Conservation (phyloP, 1,140 invertebrate genomes). For the Reticulitermes speratus region DNA sequence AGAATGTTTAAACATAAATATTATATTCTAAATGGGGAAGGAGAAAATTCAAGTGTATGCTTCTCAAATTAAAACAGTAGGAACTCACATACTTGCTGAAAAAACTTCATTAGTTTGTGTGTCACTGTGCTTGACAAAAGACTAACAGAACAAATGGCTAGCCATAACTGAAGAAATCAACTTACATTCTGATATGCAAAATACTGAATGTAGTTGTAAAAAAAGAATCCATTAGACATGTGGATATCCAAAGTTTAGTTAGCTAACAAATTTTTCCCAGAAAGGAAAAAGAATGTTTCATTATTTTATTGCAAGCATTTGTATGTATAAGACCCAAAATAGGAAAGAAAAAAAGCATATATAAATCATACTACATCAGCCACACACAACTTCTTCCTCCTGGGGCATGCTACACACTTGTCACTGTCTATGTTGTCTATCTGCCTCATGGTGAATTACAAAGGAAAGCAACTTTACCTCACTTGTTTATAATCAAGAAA, state of each 20-base stretch:
- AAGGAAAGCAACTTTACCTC: too few species aligned
- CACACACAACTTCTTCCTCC: too few species aligned
- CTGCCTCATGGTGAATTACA: not conserved
- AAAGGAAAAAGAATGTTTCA: not conserved
- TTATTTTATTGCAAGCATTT: constrained; percentile 5
- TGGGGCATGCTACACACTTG: too few species aligned
- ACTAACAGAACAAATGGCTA: not conserved
- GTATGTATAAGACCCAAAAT: not conserved
- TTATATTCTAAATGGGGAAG: not conserved
- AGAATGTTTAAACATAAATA: not conserved
- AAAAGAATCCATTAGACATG: not conserved
- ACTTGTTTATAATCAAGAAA: too few species aligned
- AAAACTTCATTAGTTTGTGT: not conserved
- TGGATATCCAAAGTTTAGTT: not conserved
- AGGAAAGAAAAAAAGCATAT: not conserved
- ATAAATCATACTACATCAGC: not conserved
- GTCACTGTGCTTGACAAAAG: not conserved
- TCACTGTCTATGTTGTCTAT: not conserved
- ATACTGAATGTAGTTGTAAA: not conserved
- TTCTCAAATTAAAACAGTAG: not conserved
- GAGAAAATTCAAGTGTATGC: not conserved
- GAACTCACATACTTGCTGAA: not conserved
- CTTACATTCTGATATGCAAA: not conserved
- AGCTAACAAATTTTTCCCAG: not conserved
- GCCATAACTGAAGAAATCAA: not conserved